Conservation (phyloP, 2,888 invertebrate genomes). For the Marasmarcha lunaedactyla region DNA sequence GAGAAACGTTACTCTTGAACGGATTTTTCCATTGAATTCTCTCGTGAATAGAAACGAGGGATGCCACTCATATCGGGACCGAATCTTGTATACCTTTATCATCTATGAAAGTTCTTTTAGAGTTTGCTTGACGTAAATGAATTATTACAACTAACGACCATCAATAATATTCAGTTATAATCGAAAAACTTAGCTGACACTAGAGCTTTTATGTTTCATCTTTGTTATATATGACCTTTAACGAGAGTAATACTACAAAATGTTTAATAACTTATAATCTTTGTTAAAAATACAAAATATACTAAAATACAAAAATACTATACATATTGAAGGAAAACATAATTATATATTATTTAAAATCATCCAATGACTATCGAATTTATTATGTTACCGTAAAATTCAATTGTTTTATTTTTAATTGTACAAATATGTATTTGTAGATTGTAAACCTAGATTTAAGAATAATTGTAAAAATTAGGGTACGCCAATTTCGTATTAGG, state of each 20-base stretch:
- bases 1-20: constrained; percentile 19
- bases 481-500: constrained; percentile 24
- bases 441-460: constrained; percentile 16
- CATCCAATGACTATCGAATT: constrained; percentile 30
- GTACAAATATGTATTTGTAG: constrained; percentile 24
- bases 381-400: constrained; percentile 20
- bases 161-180: constrained; percentile 47
- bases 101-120: constrained; percentile 34
- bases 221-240: no score
- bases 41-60: constrained; percentile 28
- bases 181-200: constrained; percentile 43
- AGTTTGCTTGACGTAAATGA: constrained; percentile 46
- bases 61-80: constrained; percentile 33
- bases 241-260: no score
- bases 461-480: constrained; percentile 21
- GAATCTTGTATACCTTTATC: constrained; percentile 37
- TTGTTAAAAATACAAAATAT: no score
- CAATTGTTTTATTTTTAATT: constrained; percentile 39
- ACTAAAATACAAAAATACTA: no score
- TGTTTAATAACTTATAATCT: no score
- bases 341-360: constrained; percentile 12
- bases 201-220: constrained; percentile 20
- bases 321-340: constrained; percentile 3
- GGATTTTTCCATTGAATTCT: constrained; percentile 32
- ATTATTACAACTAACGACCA: constrained; percentile 46